A percentile compares a stretch with the other conserved stretches of the same genome.
phyloP scores from a whole-genome alignment of 2,888 invertebrate genomes.

The Balanococcus diminutus region DNA sequence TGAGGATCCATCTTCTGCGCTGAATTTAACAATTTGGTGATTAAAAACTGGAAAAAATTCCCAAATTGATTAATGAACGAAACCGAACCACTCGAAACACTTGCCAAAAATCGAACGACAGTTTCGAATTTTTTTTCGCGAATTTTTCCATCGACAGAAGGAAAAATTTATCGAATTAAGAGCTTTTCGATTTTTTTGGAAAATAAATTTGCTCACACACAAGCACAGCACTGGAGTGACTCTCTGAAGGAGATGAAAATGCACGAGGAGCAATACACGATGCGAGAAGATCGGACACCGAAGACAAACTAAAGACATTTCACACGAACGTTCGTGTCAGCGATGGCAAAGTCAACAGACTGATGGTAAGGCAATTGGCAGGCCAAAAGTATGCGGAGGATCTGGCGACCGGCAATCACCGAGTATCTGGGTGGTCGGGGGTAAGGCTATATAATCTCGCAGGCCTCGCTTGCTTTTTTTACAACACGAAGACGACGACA shows the following conservation, averaged over 20 bases:
- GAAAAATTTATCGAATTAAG: neutral
- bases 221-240: neutral
- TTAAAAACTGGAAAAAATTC: too few species aligned
- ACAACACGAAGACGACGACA: neutral
- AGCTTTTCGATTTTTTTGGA: too few species aligned
- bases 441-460: neutral
- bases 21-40: too few species aligned
- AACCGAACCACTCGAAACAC: too few species aligned
- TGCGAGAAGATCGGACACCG: neutral
- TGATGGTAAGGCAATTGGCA: constrained; percentile 19
- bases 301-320: constrained; percentile 11
- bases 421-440: neutral
- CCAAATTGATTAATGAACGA: too few species aligned
- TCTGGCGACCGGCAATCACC: neutral
- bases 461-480: constrained; percentile 4
- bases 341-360: constrained; percentile 8
- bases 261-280: neutral
- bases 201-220: too few species aligned
- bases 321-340: neutral
- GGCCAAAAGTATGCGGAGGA: constrained; percentile 4
- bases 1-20: neutral
- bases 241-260: neutral
- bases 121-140: neutral
- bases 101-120: neutral
- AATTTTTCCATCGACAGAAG: too few species aligned